Percentiles rank a stretch among this genome's conserved stretches.
These are phyloP conservation scores for Perca flavescens DNA, from an alignment of 2,113 vertebrate species.

Conservation along the genomic window DNA sequence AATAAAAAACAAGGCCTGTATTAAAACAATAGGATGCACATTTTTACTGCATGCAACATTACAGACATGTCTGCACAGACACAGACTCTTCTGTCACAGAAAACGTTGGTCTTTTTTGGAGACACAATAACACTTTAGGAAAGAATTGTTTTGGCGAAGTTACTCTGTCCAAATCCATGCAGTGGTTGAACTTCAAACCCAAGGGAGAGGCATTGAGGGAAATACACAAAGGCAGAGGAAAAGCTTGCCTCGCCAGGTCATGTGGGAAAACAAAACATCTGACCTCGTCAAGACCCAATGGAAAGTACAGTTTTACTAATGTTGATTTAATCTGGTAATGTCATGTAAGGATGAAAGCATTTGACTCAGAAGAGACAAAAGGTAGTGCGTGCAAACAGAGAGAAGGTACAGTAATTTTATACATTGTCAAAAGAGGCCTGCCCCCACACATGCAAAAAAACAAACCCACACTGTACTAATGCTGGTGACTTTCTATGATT, in stretches of 20 bases:
- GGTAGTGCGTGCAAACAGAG: not conserved
- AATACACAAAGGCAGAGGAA: constrained; percentile 62
- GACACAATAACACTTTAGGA: constrained; percentile 37
- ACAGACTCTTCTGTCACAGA: not conserved
- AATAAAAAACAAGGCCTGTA: not conserved
- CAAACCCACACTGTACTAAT: not conserved
- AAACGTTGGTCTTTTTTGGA: constrained; percentile 23
- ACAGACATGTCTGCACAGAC: not conserved
- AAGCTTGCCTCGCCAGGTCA: constrained; percentile 26
- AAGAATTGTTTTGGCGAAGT: constrained; percentile 48
- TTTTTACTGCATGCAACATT: not conserved
- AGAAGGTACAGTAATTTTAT: not conserved
- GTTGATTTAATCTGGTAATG: constrained; percentile 9
- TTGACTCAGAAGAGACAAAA: not conserved
- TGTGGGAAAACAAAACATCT: constrained; percentile 55
- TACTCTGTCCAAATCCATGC: constrained; percentile 44
- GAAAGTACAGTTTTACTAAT: constrained; percentile 19
- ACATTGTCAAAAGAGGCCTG: not conserved
- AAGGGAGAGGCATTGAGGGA: constrained; percentile 37
- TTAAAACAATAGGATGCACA: not conserved
- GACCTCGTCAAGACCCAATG: constrained; percentile 30
- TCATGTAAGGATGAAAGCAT: not conserved
- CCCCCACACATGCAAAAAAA: not conserved
- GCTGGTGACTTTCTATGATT: not conserved
- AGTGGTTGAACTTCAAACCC: constrained; percentile 43